phyloP scores from a whole-genome alignment of 2,797 vertebrate species.

The Notolabrus celidotus region DNA sequence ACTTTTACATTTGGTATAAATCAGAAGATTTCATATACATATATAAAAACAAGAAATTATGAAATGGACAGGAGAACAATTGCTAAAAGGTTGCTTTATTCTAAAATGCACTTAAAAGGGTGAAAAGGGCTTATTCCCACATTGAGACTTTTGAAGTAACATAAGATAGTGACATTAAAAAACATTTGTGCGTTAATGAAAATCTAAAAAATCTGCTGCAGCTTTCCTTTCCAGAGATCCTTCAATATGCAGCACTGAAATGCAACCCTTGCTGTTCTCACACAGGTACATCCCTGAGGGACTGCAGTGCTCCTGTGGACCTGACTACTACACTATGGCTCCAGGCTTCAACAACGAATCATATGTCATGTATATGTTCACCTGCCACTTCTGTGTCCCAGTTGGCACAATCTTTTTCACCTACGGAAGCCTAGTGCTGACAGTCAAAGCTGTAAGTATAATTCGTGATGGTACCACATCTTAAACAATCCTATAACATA shows the following conservation, averaged over 20 bases:
- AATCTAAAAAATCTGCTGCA: background rate
- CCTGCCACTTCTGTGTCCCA: conserved; percentile 78
- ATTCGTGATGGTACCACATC: background rate
- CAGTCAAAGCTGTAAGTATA: conserved; percentile 83
- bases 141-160: no score
- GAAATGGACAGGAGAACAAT: no score
- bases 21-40: no score
- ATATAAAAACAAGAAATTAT: no score
- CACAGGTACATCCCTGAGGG: conserved; percentile 85
- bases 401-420: conserved; percentile 84
- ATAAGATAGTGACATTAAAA: no score
- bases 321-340: conserved; percentile 85
- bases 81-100: no score
- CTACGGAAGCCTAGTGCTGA: conserved; percentile 85
- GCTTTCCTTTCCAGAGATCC: background rate
- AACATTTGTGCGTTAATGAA: no score
- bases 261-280: background rate
- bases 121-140: no score
- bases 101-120: no score
- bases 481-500: no score
- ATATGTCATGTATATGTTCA: conserved; percentile 86
- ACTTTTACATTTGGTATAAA: no score
- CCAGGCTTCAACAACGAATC: conserved; percentile 85
- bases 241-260: background rate
- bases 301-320: conserved; percentile 86